Base-by-base conservation (phyloP, 2,113 vertebrate genomes). In the Mola mola region DNA sequence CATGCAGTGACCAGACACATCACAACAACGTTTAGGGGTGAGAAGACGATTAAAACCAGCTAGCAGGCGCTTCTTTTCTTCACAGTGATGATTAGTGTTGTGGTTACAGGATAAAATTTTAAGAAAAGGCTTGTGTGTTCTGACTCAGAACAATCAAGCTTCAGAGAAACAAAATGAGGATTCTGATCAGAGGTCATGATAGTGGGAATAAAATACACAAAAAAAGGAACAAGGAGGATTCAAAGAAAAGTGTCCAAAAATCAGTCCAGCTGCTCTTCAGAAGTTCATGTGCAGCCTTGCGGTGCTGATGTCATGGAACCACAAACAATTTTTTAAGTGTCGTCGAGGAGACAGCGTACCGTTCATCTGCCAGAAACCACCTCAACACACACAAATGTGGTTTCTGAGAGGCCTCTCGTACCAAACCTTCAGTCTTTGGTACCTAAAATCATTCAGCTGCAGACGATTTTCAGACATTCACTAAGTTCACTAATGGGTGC, bases 1-100 rank as follows among this genome's bases (percentile, higher is more conserved):
- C 90, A 90, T 90, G 91, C 90, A 87, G 87, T 84, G 84, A 87
- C 75, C 81, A 79, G 64, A 79, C 61, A 70, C 57, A 69, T 75
- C 56, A 60, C 63, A 78, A 72, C 66, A 85, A 68, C 74, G 50
- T 62, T 68, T 62, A 72, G 75, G 79, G 78, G 80, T 34, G 72
- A 67, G 61, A 44, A 38, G 34, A 74, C 17, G n/a, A 71, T 64
- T 8, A 67, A 49, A 65, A 55, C 64, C 13, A 71, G 62, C 56
- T 62, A 56, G 50, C 37, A 29, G 52, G 59, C 51, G 68, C 24
- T 48, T 33, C 20, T 42, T 71, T 63, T 69, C 64, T 90, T 89
- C 87, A 89, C 87, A 86, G 88, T 88, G 84, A 87, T 80, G 53
- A 72, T 68, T 72, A 57, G 33, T 75, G 52, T 55, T 61, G 21